Conservation (phyloP, 2,113 vertebrate species). For the Petroica traversi region DNA sequence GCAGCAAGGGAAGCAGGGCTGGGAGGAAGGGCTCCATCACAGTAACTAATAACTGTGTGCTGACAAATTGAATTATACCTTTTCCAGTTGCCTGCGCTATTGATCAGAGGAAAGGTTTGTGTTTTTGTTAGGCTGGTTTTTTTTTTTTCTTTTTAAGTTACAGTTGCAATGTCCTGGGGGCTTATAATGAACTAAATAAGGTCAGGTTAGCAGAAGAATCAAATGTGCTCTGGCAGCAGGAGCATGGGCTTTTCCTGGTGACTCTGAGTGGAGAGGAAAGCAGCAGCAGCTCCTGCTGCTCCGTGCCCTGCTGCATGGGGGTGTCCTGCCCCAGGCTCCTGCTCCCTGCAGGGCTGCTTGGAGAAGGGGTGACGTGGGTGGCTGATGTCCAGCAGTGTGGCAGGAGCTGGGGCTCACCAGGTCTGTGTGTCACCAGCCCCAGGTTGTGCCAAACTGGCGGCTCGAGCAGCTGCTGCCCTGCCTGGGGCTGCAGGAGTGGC, state of each 20-base stretch:
- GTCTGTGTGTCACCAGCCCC: not conserved
- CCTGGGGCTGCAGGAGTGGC: not conserved
- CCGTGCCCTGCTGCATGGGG: not conserved
- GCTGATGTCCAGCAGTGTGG: rapidly evolving
- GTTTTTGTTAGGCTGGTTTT: constrained; percentile 29
- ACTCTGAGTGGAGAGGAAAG: not conserved
- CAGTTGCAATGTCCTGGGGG: constrained; percentile 5
- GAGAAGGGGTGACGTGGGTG: not conserved
- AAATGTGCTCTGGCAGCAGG: constrained; percentile 56
- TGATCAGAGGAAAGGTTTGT: constrained; percentile 33
- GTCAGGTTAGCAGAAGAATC: constrained; percentile 41
- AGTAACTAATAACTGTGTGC: constrained; percentile 57
- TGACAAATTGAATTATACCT: constrained; percentile 65
- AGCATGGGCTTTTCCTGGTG: constrained; percentile 17
- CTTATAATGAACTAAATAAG: constrained; percentile 33
- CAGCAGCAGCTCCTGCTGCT: not conserved
- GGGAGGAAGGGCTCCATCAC: constrained; percentile 50
- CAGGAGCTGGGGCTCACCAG: rapidly evolving
- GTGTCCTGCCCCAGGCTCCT: not conserved
- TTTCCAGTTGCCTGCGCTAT: constrained; percentile 47
- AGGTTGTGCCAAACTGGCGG: not conserved
- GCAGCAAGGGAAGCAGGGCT: rapidly evolving
- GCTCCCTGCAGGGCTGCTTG: not conserved
- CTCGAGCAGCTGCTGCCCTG: not conserved
- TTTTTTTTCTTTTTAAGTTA: constrained; percentile 38